phyloP scores from a whole-genome alignment of 2,797 vertebrate genomes.

The Nannoperca australis region DNA sequence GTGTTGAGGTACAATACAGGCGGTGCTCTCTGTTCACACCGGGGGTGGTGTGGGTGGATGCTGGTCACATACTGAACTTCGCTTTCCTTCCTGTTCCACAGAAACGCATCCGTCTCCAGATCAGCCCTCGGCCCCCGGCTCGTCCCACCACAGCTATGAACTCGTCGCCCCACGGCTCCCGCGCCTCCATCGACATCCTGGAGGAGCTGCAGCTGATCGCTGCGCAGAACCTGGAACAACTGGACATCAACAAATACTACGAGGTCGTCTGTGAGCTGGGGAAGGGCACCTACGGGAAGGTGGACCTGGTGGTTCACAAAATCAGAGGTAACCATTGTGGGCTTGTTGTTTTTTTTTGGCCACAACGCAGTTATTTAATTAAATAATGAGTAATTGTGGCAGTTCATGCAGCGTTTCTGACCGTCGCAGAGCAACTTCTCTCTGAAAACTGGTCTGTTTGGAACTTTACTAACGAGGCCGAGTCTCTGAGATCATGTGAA shows the following conservation, averaged over 20 bases:
- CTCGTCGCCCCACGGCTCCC: conserved; percentile 67
- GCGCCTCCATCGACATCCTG: conserved; percentile 82
- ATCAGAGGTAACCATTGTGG: conserved; percentile 77
- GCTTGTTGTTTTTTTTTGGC: too few species aligned
- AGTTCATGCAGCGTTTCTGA: neutral
- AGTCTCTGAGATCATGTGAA: too few species aligned
- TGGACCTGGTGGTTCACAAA: conserved; percentile 87
- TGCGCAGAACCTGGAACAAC: conserved; percentile 86
- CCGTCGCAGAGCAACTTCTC: neutral
- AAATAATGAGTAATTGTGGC: too few species aligned
- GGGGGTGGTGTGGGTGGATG: conserved; percentile 22
- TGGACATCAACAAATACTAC: conserved; percentile 86
- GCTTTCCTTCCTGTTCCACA: conserved; percentile 67
- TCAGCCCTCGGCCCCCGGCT: conserved; percentile 19
- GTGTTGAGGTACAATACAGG: neutral
- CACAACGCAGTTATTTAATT: too few species aligned
- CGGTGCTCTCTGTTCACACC: conserved; percentile 17
- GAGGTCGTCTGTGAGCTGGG: conserved; percentile 87
- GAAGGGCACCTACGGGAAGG: conserved; percentile 88
- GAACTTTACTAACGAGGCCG: too few species aligned
- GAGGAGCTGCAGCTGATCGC: conserved; percentile 87
- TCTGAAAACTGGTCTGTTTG: neutral
- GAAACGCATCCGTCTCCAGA: conserved; percentile 52
- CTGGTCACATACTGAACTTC: conserved; percentile 33
- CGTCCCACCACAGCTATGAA: conserved; percentile 75